phyloP scores from a whole-genome alignment of 2,113 vertebrate species.

The Notiomystis cincta region DNA sequence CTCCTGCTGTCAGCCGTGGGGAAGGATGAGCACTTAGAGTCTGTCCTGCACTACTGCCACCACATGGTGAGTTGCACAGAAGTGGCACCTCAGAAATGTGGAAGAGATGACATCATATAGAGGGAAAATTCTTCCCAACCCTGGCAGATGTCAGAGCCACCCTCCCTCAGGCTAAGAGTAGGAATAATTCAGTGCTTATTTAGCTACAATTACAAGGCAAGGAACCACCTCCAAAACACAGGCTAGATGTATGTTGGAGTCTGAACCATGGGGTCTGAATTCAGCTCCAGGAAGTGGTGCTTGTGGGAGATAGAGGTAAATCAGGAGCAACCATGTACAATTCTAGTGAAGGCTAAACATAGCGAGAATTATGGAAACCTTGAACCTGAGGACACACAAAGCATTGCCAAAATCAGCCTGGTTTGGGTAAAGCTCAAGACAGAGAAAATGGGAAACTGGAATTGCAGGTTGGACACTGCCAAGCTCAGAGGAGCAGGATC shows the following conservation, averaged over 20 bases:
- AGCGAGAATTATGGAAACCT: background rate
- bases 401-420: background rate
- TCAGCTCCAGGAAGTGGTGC: background rate
- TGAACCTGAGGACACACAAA: background rate
- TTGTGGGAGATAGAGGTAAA: background rate
- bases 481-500: background rate
- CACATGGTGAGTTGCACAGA: slow-evolving; percentile 80
- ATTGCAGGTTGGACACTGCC: background rate
- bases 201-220: background rate
- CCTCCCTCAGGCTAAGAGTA: background rate
- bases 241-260: background rate
- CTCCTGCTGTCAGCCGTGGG: slow-evolving; percentile 84
- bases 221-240: background rate
- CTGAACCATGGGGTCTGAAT: background rate
- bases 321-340: background rate
- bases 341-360: background rate
- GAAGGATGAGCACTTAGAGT: slow-evolving; percentile 78
- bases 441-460: background rate
- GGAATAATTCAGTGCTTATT: background rate
- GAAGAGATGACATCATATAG: background rate
- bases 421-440: background rate
- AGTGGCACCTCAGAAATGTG: background rate
- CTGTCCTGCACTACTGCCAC: slow-evolving; percentile 76
- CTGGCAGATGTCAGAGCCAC: background rate
- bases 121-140: background rate